Evolutionary conservation across 2,888 invertebrate species (phyloP).

Genomic region (Sesamia inferens): DNA sequence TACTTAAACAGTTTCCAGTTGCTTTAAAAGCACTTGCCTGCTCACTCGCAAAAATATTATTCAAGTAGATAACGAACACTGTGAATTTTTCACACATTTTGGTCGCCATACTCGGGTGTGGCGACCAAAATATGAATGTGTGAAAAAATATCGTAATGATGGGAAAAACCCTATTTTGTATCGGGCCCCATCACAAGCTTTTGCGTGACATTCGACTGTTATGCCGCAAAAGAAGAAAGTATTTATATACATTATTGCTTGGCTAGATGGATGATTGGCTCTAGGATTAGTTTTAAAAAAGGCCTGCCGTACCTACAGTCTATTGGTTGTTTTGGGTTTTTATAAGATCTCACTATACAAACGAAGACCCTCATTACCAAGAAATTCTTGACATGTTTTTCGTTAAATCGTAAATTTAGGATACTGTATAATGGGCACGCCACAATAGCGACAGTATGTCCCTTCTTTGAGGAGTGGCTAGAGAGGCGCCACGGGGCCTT

Average conservation of each 20-base stretch:
- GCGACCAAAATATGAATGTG: not conserved
- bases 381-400: not conserved
- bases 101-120: not conserved
- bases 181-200: conserved; percentile 16
- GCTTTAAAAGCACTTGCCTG: conserved; percentile 22
- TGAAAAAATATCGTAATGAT: conserved; percentile 42
- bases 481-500: no score
- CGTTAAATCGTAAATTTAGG: not conserved
- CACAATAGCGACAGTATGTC: no score
- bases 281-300: not conserved
- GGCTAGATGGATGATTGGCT: not conserved
- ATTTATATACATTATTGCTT: conserved; percentile 33
- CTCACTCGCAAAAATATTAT: conserved; percentile 27
- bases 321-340: not conserved
- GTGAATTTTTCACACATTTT: conserved; percentile 14
- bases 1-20: conserved; percentile 16
- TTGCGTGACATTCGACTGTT: conserved; percentile 35
- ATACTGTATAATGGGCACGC: not conserved
- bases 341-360: not conserved
- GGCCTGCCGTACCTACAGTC: not conserved
- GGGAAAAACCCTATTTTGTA: conserved; percentile 47
- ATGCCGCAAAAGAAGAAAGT: conserved; percentile 34
- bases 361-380: not conserved
- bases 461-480: no score
- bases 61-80: conserved; percentile 27